Evolutionary conservation across 64 coral and sea anemone species (phyloP).

Genomic region (Stichodactyla mertensii): DNA sequence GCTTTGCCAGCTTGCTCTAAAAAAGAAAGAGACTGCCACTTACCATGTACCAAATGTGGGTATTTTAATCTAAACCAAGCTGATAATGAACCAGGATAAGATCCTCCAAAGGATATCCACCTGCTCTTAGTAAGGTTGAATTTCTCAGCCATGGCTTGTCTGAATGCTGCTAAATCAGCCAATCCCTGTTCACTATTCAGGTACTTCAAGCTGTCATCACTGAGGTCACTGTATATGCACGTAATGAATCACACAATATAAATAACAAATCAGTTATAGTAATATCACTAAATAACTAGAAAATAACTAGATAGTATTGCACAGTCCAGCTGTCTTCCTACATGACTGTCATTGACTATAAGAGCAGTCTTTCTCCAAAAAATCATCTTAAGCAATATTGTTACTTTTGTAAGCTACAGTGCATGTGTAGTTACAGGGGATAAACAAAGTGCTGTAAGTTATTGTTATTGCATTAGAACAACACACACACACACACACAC

Average conservation of each 20-base stretch:
- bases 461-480: no score
- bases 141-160: conserved; percentile 62
- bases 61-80: conserved; percentile 98
- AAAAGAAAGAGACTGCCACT: no score
- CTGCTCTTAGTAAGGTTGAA: conserved; percentile 80
- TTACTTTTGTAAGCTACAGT: no score
- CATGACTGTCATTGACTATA: no score
- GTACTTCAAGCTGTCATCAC: conserved; percentile 75
- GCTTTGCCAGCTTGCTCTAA: not conserved
- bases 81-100: conserved; percentile 94
- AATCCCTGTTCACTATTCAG: conserved; percentile 97
- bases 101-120: conserved; percentile 99
- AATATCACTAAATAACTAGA: not conserved
- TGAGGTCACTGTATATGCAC: conserved; percentile 56
- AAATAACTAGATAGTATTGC: no score
- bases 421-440: no score
- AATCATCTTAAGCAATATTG: no score
- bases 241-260: no score
- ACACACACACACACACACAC: no score
- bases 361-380: no score
- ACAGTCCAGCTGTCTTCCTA: no score
- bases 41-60: conserved; percentile 90
- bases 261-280: not conserved
- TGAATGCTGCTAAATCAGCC: conserved; percentile 88
- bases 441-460: no score